Evolutionary conservation across 1,140 invertebrate genomes (phyloP), one percentile per base, ranked within the genome.

Genomic region (Zaprionus ghesquierei): DNA sequence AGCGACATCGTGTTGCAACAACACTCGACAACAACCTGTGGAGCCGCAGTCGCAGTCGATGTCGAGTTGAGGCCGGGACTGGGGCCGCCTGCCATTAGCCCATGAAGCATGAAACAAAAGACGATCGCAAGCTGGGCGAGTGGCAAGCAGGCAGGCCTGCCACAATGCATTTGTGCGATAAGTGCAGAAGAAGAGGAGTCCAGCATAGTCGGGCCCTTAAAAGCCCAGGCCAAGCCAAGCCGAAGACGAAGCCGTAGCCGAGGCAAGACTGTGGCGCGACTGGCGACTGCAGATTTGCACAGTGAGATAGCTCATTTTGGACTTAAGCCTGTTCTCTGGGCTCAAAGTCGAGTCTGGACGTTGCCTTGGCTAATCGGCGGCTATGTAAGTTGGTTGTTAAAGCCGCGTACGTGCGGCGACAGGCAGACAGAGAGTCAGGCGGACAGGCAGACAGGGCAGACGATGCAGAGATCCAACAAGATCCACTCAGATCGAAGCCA

Each of bases 341-440:
- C 41, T 22, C 41, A 46, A 22, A 46, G 18, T 22, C 38, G 73
- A 49, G 66, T 64, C 66, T 77, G 70, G 70, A 72, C 77, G 51
- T 71, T 82, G 71, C 79, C 84, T 84, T 87, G 84, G 84, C 84
- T 89, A 89, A 89, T 89, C 84, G 84, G 84, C 84, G 84, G 84
- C 84, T 84, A 87, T 87, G 84, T 87, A 89, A 89, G 84, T 84
- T 77, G 84, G 69, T 82, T 87, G 84, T 87, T 87, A 72, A 76
- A 76, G 73, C 73, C 73, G 51, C 63, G 84, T 89, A 89, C 84
- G 84, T 89, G 84, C 84, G 79, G 84, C 84, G 84, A 87, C 84
- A 84, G 70, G 79, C 82, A 46, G 35, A 41, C 35, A 38, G 35
- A 38, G 35, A n/a, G 35, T 8, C 35, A 15, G 35, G 5, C 35